phyloP scores from a whole-genome alignment of 2,888 invertebrate species.

The Apodemia mormo region DNA sequence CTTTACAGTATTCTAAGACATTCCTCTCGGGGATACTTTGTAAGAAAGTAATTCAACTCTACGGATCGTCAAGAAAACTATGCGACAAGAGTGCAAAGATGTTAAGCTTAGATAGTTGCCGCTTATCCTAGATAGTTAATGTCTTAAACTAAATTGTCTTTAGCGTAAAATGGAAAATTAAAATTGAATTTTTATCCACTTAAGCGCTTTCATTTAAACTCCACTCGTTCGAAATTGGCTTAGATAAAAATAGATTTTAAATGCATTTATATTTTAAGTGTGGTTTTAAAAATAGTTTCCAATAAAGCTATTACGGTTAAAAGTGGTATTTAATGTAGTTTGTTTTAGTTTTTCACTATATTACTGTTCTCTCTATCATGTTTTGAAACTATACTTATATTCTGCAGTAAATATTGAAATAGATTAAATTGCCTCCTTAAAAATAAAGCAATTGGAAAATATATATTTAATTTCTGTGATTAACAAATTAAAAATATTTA shows the following conservation, averaged over 20 bases:
- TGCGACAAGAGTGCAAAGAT: conserved; percentile 54
- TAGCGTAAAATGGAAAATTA: conserved; percentile 58
- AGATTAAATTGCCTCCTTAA: no score
- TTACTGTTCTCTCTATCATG: no score
- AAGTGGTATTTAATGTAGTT: not conserved
- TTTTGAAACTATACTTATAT: no score
- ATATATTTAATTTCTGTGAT: no score
- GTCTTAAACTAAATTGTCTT: conserved; percentile 61
- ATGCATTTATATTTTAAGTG: not conserved
- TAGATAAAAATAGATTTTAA: conserved; percentile 14
- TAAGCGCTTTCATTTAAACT: conserved; percentile 45
- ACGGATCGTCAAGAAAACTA: conserved; percentile 47
- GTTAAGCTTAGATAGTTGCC: conserved; percentile 51
- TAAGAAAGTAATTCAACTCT: conserved; percentile 67
- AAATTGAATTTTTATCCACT: conserved; percentile 62
- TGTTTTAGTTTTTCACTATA: not conserved
- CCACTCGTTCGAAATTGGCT: conserved; percentile 6
- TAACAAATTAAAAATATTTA: no score
- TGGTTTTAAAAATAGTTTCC: not conserved
- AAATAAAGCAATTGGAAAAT: no score
- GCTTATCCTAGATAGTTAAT: conserved; percentile 54
- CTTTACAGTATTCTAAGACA: conserved; percentile 37
- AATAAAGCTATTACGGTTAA: not conserved
- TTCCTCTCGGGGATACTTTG: conserved; percentile 64
- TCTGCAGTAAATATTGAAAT: no score